These are phyloP conservation scores for Temnothorax rugatulus DNA, from an alignment of 2,888 invertebrate genomes.

Conservation along the genomic window DNA sequence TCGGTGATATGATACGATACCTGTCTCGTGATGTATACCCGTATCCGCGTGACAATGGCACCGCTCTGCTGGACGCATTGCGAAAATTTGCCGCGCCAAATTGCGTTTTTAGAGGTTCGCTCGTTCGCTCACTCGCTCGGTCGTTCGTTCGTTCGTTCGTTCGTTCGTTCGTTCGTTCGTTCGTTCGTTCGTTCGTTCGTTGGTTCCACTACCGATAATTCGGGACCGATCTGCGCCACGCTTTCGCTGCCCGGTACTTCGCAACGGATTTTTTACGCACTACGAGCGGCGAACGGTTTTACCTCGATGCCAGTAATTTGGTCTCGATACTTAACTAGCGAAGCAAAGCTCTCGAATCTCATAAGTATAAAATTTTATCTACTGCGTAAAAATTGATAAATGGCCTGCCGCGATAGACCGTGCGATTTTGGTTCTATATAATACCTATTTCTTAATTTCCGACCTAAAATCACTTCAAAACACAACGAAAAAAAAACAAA, in stretches of 20 bases:
- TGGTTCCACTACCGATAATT: constrained; percentile 45
- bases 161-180: constrained; percentile 10
- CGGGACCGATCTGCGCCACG: constrained; percentile 25
- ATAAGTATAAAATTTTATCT: constrained; percentile 39
- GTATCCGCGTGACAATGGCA: constrained; percentile 50
- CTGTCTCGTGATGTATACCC: constrained; percentile 33
- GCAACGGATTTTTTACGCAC: constrained; percentile 25
- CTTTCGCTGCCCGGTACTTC: constrained; percentile 43
- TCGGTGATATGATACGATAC: constrained; percentile 37
- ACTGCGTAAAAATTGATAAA: constrained; percentile 13
- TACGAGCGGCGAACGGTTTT: constrained; percentile 30
- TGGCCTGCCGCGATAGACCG: not conserved
- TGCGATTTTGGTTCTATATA: not conserved
- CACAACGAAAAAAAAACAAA: not conserved
- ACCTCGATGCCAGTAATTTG: constrained; percentile 33
- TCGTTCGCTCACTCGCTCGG: not conserved
- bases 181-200: not conserved
- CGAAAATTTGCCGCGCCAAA: constrained; percentile 53
- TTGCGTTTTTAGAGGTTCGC: constrained; percentile 52
- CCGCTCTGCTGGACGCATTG: constrained; percentile 49
- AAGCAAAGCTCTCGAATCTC: constrained; percentile 9
- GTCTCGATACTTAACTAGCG: constrained; percentile 40
- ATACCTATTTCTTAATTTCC: not conserved
- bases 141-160: not conserved
- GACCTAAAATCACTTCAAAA: not conserved